Percentiles rank a stretch among this genome's conserved stretches.
These are phyloP conservation scores for Centropristis striata DNA, from an alignment of 2,113 vertebrate genomes.

Conservation along the genomic window DNA sequence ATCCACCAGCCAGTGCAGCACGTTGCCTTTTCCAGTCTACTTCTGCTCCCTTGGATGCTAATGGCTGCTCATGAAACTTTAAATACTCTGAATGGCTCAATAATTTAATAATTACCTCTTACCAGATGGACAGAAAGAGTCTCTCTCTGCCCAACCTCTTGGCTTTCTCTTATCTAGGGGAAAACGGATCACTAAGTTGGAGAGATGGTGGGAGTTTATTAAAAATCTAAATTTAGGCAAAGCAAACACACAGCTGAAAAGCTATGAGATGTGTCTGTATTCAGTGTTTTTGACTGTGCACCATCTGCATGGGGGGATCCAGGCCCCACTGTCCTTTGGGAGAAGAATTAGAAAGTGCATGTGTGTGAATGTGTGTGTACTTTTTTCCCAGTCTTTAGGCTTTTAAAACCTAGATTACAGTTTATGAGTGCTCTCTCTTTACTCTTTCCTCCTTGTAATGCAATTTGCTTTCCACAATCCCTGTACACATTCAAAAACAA, in stretches of 20 bases:
- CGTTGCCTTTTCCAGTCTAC: conserved; percentile 7
- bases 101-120: conserved; percentile 82
- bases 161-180: background rate
- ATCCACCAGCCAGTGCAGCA: conserved; percentile 4
- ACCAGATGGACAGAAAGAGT: conserved; percentile 53
- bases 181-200: background rate
- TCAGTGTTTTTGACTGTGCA: conserved; percentile 7
- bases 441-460: background rate
- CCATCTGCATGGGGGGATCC: conserved; percentile 11
- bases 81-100: conserved; percentile 73
- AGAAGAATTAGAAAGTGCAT: background rate
- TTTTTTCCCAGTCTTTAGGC: background rate
- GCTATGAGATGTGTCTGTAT: background rate
- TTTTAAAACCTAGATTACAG: conserved; percentile 4
- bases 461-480: background rate
- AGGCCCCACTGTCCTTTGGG: background rate
- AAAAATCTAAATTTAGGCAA: background rate
- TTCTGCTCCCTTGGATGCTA: conserved; percentile 66
- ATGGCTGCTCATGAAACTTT: conserved; percentile 81
- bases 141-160: conserved; percentile 19
- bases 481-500: background rate
- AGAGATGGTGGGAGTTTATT: conserved; percentile 25
- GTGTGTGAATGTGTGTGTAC: too few relatives aligned
- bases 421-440: background rate
- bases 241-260: background rate